A percentile compares a stretch with the other conserved stretches of the same genome.
Conservation (phyloP, 2,888 invertebrate genomes). For the Osedax frankpressi region DNA sequence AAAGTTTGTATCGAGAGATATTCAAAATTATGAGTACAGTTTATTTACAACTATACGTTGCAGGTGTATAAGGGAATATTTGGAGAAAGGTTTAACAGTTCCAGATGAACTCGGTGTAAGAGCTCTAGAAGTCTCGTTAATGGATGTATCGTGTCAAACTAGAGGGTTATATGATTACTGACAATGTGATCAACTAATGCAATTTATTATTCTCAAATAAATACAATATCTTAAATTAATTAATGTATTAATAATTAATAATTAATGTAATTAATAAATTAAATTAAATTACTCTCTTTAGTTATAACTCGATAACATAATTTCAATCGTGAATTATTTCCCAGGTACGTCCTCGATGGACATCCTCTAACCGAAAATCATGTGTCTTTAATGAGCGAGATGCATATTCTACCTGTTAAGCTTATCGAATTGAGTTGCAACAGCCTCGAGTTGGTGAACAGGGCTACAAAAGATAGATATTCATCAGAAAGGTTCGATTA, state of each 20-base stretch:
- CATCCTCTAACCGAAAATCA: constrained; percentile 41
- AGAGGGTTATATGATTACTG: too few species aligned
- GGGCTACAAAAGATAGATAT: constrained; percentile 42
- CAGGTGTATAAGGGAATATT: constrained; percentile 23
- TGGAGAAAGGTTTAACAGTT: constrained; percentile 37
- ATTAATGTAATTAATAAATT: too few species aligned
- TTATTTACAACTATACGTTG: too few species aligned
- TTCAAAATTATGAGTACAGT: too few species aligned
- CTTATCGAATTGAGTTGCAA: constrained; percentile 40
- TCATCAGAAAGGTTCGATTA: constrained; percentile 32
- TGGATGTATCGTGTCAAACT: constrained; percentile 43
- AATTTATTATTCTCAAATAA: too few species aligned
- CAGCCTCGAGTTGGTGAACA: constrained; percentile 37
- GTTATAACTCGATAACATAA: too few species aligned
- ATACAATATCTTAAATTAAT: too few species aligned
- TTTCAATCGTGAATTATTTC: neutral
- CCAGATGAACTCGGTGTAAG: constrained; percentile 43
- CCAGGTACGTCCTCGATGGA: constrained; percentile 45
- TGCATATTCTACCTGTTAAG: constrained; percentile 41
- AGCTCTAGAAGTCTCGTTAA: constrained; percentile 38
- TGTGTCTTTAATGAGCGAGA: constrained; percentile 40
- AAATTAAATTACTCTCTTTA: too few species aligned
- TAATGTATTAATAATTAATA: too few species aligned
- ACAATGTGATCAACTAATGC: too few species aligned
- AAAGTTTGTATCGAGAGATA: neutral